These are phyloP conservation scores for Synergus japonicus DNA, from an alignment of 2,888 invertebrate genomes.

Conservation along the genomic window DNA sequence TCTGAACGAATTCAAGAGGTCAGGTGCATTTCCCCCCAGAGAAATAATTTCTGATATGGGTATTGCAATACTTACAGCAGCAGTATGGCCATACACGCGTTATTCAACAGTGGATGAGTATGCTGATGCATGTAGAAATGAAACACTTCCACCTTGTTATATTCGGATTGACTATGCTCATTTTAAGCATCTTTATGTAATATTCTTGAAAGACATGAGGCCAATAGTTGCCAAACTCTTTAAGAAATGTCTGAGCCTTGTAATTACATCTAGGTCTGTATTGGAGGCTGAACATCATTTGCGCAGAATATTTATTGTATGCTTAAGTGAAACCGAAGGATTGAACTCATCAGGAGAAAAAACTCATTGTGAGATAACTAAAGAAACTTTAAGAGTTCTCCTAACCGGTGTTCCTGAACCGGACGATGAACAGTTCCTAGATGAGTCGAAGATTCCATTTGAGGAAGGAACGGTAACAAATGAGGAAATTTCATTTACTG, in stretches of 20 bases:
- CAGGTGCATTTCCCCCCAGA: not conserved
- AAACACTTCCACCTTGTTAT: not conserved
- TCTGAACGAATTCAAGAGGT: conserved; percentile 1
- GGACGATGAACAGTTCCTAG: no score
- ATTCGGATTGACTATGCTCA: conserved; percentile 1
- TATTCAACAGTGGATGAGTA: not conserved
- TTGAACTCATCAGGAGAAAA: not conserved
- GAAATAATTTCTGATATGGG: not conserved
- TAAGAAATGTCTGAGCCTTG: not conserved
- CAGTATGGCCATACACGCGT: not conserved
- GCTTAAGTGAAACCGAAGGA: not conserved
- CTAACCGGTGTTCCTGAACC: no score
- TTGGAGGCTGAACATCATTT: conserved; percentile 1
- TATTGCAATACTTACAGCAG: not conserved
- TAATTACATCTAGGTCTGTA: not conserved
- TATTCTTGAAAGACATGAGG: not conserved
- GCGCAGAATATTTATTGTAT: not conserved
- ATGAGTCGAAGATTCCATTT: no score
- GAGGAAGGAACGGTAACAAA: no score
- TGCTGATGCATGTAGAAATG: not conserved
- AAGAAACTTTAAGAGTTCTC: not conserved
- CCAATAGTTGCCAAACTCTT: not conserved
- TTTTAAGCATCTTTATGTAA: not conserved
- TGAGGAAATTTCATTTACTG: no score
- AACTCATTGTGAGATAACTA: not conserved